A percentile compares a stretch with the other conserved stretches of the same genome.
phyloP scores from a whole-genome alignment of 2,888 invertebrate species.

The Mantis religiosa region DNA sequence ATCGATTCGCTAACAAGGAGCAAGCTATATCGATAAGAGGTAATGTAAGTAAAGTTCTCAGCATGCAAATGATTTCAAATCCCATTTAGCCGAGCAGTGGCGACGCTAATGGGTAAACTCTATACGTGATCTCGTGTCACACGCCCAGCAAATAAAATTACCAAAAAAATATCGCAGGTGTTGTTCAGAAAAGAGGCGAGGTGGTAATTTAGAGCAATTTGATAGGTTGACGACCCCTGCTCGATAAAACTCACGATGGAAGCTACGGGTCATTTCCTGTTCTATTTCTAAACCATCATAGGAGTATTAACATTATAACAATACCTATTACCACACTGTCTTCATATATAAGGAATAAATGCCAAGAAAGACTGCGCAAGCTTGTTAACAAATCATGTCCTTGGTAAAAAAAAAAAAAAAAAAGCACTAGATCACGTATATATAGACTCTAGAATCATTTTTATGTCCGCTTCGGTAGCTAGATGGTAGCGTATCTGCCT shows the following conservation, averaged over 20 bases:
- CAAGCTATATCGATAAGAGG: background rate
- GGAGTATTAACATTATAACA: too few species aligned
- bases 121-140: background rate
- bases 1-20: background rate
- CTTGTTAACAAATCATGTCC: too few species aligned
- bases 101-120: background rate
- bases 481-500: too few species aligned
- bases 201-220: background rate
- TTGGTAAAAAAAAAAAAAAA: too few species aligned
- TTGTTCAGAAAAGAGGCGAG: background rate
- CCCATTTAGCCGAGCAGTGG: background rate
- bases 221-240: background rate
- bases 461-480: too few species aligned
- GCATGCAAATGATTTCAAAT: background rate
- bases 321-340: too few species aligned
- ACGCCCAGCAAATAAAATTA: background rate
- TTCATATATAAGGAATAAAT: too few species aligned
- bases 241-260: background rate
- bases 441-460: too few species aligned
- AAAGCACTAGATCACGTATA: too few species aligned
- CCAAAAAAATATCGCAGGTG: background rate
- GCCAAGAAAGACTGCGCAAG: too few species aligned
- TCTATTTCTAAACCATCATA: too few species aligned
- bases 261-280: too few species aligned
- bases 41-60: background rate